Conservation (phyloP, 2,888 invertebrate genomes). For the Scotopteryx bipunctaria region DNA sequence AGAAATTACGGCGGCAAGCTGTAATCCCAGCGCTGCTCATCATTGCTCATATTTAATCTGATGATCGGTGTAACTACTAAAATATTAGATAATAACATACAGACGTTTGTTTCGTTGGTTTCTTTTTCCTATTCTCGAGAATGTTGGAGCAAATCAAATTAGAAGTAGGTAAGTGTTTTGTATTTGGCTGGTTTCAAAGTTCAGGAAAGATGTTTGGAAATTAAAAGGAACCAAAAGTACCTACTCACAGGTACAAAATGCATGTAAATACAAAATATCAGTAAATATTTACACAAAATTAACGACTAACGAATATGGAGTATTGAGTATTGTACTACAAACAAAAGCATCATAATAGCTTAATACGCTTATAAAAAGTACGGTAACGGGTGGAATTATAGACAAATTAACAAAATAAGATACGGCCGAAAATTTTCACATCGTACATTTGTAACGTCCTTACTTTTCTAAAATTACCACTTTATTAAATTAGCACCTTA, state of each 20-base stretch:
- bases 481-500: slow-evolving; percentile 76
- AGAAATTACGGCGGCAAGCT: slow-evolving; percentile 74
- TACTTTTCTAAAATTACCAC: slow-evolving; percentile 69
- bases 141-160: background rate
- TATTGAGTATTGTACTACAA: slow-evolving; percentile 49
- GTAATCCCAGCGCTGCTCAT: slow-evolving; percentile 70
- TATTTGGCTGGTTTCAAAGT: background rate
- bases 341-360: slow-evolving; percentile 67
- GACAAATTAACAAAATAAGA: slow-evolving; percentile 78
- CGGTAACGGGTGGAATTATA: slow-evolving; percentile 82
- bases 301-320: slow-evolving; percentile 35
- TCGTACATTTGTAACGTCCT: slow-evolving; percentile 61
- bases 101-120: slow-evolving; percentile 1
- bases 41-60: slow-evolving; percentile 66
- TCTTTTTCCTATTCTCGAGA: slow-evolving; percentile 16
- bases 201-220: slow-evolving; percentile 13
- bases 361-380: slow-evolving; percentile 70
- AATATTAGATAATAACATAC: slow-evolving; percentile 29
- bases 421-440: slow-evolving; percentile 64
- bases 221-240: slow-evolving; percentile 50
- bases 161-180: background rate
- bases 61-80: slow-evolving; percentile 49
- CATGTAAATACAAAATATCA: slow-evolving; percentile 47
- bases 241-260: slow-evolving; percentile 53
- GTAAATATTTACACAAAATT: slow-evolving; percentile 37